A percentile compares a stretch with the other conserved stretches of the same genome.
Conservation (phyloP, 2,113 vertebrate genomes). For the Microtus pennsylvanicus region DNA sequence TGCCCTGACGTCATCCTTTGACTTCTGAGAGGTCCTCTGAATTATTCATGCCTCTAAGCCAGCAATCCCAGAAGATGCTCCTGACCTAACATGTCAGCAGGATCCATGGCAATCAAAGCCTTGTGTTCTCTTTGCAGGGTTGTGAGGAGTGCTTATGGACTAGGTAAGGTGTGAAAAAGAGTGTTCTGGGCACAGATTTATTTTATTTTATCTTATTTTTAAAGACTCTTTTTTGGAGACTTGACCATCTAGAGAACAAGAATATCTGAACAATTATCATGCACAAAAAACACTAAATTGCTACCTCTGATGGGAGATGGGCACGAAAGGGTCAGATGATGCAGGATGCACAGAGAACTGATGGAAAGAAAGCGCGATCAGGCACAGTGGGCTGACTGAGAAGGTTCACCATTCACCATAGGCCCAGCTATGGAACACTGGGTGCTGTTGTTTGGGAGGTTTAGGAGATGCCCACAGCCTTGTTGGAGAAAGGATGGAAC, state of each 20-base stretch:
- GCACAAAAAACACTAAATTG: background rate
- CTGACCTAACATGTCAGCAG: background rate
- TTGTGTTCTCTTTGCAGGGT: background rate
- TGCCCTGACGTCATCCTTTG: background rate
- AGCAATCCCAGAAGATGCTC: background rate
- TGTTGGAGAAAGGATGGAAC: background rate
- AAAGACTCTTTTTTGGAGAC: background rate
- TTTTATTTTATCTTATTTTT: too few relatives aligned
- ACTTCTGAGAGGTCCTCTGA: constrained; percentile 18
- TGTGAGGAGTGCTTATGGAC: background rate
- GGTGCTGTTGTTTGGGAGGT: background rate
- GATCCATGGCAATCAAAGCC: background rate
- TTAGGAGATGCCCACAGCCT: background rate
- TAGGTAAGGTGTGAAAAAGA: background rate
- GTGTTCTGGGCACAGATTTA: background rate
- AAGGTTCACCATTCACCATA: background rate
- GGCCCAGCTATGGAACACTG: background rate
- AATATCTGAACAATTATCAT: background rate
- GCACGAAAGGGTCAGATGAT: background rate
- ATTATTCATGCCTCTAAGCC: background rate
- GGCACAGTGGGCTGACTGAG: background rate
- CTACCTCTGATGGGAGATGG: too few relatives aligned
- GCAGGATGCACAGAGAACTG: background rate
- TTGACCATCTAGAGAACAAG: background rate
- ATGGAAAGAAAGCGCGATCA: background rate